A percentile compares a stretch with the other conserved stretches of the same genome.
Conservation (phyloP, 2,797 vertebrate species). For the Cichlasoma orientale region DNA sequence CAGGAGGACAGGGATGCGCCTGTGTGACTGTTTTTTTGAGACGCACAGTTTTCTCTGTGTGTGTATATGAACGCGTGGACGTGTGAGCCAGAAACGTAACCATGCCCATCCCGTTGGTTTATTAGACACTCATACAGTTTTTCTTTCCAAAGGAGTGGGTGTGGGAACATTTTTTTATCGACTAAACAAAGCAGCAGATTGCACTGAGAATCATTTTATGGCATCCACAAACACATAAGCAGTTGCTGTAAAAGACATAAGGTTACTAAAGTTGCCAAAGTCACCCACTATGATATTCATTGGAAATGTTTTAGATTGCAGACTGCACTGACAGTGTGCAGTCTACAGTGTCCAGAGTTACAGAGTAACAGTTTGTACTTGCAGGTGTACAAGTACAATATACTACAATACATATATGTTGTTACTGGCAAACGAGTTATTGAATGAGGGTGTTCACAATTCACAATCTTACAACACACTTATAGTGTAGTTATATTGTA, state of each 20-base stretch:
- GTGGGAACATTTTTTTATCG: conserved; percentile 15
- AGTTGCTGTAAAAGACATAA: background rate
- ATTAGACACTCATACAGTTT: conserved; percentile 24
- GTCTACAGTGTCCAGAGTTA: background rate
- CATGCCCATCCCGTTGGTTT: conserved; percentile 35
- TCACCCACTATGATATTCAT: background rate
- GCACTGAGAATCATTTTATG: conserved; percentile 16
- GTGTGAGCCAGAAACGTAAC: conserved; percentile 32
- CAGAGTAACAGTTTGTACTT: background rate
- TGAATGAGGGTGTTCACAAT: background rate
- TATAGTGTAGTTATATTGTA: background rate
- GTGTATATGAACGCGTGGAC: background rate
- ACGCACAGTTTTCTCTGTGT: background rate
- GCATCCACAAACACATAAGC: background rate
- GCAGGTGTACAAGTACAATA: background rate
- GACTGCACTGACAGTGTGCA: background rate
- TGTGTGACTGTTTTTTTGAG: conserved; percentile 30
- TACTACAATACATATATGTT: background rate
- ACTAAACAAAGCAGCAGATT: conserved; percentile 26
- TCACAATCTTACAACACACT: background rate
- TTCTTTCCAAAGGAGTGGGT: background rate
- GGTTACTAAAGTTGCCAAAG: background rate
- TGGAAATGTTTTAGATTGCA: too few relatives aligned
- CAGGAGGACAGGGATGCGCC: conserved; percentile 29
- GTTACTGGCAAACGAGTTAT: background rate